phyloP scores from a whole-genome alignment of 2,113 vertebrate species.

The Rhombomys opimus region DNA sequence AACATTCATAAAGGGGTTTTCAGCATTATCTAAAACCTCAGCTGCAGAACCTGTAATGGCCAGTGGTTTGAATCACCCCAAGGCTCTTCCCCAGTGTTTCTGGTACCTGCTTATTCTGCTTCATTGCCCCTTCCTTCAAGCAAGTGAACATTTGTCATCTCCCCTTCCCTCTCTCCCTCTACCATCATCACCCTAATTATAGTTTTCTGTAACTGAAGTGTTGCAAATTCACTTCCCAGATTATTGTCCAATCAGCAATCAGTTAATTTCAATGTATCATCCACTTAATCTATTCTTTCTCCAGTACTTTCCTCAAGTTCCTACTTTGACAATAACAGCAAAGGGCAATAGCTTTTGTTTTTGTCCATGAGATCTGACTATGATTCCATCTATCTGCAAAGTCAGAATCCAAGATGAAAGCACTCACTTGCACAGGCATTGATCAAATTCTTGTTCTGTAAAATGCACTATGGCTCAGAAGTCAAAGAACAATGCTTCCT shows the following conservation, averaged over 20 bases:
- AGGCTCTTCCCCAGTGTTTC: background rate
- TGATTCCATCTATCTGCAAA: background rate
- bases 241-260: background rate
- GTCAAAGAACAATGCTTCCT: background rate
- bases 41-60: background rate
- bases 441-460: background rate
- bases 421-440: background rate
- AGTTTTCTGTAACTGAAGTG: background rate
- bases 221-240: background rate
- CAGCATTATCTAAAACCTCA: background rate
- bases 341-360: background rate
- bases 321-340: background rate
- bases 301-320: background rate
- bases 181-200: background rate
- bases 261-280: background rate
- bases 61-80: background rate
- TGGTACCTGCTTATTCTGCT: background rate
- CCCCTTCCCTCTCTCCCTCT: background rate
- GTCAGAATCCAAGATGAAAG: background rate
- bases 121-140: background rate
- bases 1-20: background rate
- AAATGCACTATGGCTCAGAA: background rate
- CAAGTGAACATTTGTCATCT: background rate
- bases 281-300: constrained; percentile 16
- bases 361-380: background rate